These are phyloP conservation scores for Mimumesa dahlbomi DNA, from an alignment of 2,888 invertebrate genomes.

Conservation along the genomic window DNA sequence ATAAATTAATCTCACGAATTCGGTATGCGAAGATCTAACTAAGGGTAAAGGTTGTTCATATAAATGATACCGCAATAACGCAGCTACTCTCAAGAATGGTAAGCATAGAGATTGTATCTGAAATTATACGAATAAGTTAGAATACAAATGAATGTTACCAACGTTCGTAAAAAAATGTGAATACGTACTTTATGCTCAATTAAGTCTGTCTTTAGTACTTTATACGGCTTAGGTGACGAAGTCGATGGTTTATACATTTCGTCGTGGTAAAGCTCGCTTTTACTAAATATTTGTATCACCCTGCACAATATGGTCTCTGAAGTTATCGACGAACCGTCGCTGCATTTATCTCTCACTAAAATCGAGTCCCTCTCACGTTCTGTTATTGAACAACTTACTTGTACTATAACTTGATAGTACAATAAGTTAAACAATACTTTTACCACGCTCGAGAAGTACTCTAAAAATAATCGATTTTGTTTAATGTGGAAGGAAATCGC, in stretches of 20 bases:
- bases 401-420: conserved; percentile 93
- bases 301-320: conserved; percentile 70
- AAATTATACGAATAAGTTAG: conserved; percentile 19
- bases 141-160: no score
- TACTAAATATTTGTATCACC: conserved; percentile 71
- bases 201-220: conserved; percentile 50
- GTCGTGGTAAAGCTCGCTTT: conserved; percentile 68
- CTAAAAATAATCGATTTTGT: conserved; percentile 81
- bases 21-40: conserved; percentile 84
- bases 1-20: conserved; percentile 89
- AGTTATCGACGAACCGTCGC: conserved; percentile 54
- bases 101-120: conserved; percentile 90
- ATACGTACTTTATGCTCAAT: conserved; percentile 60
- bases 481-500: background rate
- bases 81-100: conserved; percentile 91
- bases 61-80: conserved; percentile 90
- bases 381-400: conserved; percentile 87
- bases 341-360: conserved; percentile 67
- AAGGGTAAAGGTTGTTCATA: conserved; percentile 89
- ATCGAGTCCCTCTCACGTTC: conserved; percentile 83
- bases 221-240: conserved; percentile 55
- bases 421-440: conserved; percentile 93
- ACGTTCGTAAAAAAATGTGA: no score
- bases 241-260: conserved; percentile 51
- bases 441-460: conserved; percentile 93